Percentiles rank a stretch among this genome's conserved stretches.
Conservation (phyloP, 2,888 invertebrate species). For the Drosophila mulleri region DNA sequence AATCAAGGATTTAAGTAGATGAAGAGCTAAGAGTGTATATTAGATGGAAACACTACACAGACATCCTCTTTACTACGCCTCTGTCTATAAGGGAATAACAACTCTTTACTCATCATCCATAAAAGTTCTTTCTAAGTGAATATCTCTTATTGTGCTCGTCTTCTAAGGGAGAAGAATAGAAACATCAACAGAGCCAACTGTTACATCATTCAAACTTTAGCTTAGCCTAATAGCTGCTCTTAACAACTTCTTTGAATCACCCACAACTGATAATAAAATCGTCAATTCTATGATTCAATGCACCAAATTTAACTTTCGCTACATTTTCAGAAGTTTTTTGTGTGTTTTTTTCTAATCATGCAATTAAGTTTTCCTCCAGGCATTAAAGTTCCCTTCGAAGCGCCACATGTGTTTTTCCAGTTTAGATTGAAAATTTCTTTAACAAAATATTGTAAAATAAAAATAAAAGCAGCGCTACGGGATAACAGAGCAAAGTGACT, state of each 20-base stretch:
- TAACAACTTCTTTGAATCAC: background rate
- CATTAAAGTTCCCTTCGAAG: background rate
- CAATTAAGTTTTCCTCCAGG: conserved; percentile 11
- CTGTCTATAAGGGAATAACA: too few species aligned
- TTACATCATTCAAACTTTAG: background rate
- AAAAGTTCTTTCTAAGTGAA: too few species aligned
- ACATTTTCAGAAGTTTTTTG: background rate
- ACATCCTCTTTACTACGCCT: too few species aligned
- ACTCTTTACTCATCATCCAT: too few species aligned
- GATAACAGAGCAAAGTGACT: background rate
- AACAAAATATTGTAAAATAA: background rate
- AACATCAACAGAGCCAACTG: background rate
- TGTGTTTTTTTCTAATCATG: conserved; percentile 4
- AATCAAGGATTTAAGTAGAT: too few species aligned
- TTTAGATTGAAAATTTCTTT: conserved; percentile 10
- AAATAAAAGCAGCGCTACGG: conserved; percentile 6
- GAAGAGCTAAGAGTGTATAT: too few species aligned
- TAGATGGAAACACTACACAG: too few species aligned
- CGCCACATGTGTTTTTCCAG: conserved; percentile 26
- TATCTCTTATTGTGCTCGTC: too few species aligned
- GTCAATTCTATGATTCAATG: background rate
- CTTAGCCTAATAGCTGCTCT: background rate
- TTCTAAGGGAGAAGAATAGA: background rate
- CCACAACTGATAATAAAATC: background rate
- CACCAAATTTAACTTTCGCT: background rate